These are phyloP conservation scores for Microtus richardsoni DNA, from an alignment of 2,113 vertebrate species.

Conservation along the genomic window DNA sequence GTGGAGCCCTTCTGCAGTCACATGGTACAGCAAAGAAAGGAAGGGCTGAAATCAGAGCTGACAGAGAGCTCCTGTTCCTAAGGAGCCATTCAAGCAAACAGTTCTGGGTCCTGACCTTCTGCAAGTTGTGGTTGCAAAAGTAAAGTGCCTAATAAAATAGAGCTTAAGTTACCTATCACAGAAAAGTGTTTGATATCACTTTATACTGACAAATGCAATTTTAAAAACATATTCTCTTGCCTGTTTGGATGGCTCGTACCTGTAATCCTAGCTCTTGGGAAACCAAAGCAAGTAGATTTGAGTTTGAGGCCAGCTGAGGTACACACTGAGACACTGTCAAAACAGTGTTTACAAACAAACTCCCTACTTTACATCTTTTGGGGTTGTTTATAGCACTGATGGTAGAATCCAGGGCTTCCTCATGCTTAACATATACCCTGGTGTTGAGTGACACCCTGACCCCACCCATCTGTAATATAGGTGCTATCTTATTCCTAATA, in stretches of 20 bases:
- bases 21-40: neutral
- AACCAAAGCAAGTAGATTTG: neutral
- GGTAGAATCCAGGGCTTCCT: neutral
- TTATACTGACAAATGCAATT: neutral
- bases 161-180: neutral
- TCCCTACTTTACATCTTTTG: neutral
- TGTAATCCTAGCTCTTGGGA: neutral
- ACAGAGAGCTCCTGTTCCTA: neutral
- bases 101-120: neutral
- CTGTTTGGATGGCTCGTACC: neutral
- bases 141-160: slow-evolving; percentile 1
- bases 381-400: neutral
- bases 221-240: neutral
- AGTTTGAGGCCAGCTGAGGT: neutral
- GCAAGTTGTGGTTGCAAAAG: neutral
- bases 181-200: neutral
- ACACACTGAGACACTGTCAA: neutral
- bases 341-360: neutral
- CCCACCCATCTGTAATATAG: neutral
- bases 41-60: neutral
- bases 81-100: neutral
- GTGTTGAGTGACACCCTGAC: neutral
- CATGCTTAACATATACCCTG: neutral
- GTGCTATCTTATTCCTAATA: neutral
- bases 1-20: neutral